Percentiles rank a stretch among this genome's conserved stretches.
Evolutionary conservation across 2,797 vertebrate species (phyloP).

Genomic region (Graptemys geographica): DNA sequence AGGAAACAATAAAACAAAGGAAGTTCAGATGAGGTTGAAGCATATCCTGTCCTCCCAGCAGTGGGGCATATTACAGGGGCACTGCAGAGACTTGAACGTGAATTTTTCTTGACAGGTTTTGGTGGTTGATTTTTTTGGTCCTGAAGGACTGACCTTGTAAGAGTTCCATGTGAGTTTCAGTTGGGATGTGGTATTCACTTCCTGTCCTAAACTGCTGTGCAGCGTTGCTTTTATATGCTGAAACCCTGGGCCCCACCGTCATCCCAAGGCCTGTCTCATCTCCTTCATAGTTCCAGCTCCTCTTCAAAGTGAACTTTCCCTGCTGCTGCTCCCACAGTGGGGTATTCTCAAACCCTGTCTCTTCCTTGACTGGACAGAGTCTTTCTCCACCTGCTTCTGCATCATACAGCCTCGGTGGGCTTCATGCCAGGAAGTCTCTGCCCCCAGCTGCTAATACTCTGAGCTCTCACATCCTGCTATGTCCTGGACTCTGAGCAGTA

Average conservation of each 20-base stretch:
- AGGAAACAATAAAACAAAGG: background rate
- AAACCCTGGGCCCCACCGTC: background rate
- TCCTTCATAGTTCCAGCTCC: background rate
- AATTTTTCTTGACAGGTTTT: background rate
- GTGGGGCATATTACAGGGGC: background rate
- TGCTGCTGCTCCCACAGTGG: background rate
- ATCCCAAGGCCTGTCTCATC: background rate
- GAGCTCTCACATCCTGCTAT: background rate
- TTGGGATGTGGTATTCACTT: background rate
- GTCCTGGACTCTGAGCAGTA: background rate
- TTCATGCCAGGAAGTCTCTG: background rate
- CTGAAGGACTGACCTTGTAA: background rate
- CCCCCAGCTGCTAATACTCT: background rate
- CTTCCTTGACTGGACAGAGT: background rate
- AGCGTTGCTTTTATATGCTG: background rate
- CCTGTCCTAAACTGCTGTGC: accelerated
- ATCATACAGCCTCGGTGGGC: background rate
- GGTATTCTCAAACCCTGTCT: background rate
- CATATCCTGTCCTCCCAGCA: conserved; percentile 2
- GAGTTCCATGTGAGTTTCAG: background rate
- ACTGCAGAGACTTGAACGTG: background rate
- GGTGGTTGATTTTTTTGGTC: background rate
- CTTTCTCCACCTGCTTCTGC: background rate
- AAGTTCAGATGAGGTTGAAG: conserved; percentile 15
- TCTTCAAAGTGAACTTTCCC: background rate